phyloP scores from a whole-genome alignment of 2,888 invertebrate genomes.

The Brachyptera putata region DNA sequence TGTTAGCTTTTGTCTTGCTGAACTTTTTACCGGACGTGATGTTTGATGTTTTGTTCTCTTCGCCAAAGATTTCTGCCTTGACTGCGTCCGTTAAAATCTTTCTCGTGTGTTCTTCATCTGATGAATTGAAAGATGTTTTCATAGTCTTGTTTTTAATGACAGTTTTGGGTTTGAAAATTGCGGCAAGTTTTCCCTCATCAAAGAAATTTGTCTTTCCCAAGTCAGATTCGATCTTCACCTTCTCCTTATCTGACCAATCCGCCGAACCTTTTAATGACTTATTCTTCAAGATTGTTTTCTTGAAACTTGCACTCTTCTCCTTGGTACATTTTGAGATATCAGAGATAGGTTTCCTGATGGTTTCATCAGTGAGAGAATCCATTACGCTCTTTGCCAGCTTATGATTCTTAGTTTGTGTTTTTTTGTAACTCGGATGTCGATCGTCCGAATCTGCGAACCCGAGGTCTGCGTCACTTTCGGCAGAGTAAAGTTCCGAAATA shows the following conservation, averaged over 20 bases:
- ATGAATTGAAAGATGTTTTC: slow-evolving; percentile 28
- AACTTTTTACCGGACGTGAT: too few species aligned
- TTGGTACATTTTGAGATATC: slow-evolving; percentile 17
- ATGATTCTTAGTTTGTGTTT: slow-evolving; percentile 27
- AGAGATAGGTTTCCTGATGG: slow-evolving; percentile 17
- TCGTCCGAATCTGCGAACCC: slow-evolving; percentile 48
- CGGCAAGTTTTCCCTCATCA: slow-evolving; percentile 29
- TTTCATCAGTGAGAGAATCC: slow-evolving; percentile 24
- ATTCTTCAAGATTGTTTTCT: slow-evolving; percentile 23
- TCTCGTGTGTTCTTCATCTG: slow-evolving; percentile 40
- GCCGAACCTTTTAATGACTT: not conserved
- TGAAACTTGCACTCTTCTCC: slow-evolving; percentile 39
- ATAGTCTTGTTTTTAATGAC: slow-evolving; percentile 35
- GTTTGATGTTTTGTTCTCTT: slow-evolving; percentile 29
- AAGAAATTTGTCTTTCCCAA: slow-evolving; percentile 40
- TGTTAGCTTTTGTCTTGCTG: slow-evolving; percentile 2
- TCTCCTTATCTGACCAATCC: slow-evolving; percentile 42
- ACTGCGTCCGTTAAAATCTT: slow-evolving; percentile 37
- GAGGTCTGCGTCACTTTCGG: slow-evolving; percentile 54
- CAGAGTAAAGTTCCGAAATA: slow-evolving; percentile 37
- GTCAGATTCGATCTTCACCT: slow-evolving; percentile 39
- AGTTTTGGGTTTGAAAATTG: slow-evolving; percentile 19
- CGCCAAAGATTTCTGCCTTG: slow-evolving; percentile 39
- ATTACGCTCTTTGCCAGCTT: slow-evolving; percentile 22
- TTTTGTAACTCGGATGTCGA: slow-evolving; percentile 39